Conservation (phyloP, 2,113 vertebrate species). For the Pongo pygmaeus region DNA sequence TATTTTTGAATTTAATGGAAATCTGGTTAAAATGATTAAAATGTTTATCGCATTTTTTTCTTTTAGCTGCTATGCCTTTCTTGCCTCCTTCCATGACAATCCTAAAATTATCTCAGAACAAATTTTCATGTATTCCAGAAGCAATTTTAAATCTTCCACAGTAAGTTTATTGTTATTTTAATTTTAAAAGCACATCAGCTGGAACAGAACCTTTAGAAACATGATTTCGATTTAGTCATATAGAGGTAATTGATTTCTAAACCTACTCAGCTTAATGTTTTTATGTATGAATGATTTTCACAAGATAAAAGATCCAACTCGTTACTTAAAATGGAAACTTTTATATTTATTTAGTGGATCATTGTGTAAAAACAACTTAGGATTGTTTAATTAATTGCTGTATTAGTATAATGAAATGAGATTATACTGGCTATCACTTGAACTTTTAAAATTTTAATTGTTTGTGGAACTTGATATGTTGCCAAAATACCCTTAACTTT, state of each 20-base stretch:
- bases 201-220: not conserved
- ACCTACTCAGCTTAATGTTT: not conserved
- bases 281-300: constrained; percentile 3
- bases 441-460: constrained; percentile 1
- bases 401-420: not conserved
- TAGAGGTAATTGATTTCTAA: constrained; percentile 12
- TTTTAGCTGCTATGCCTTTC: constrained; percentile 86
- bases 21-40: constrained; percentile 61
- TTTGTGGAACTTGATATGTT: not conserved
- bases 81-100: constrained; percentile 90
- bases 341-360: not conserved
- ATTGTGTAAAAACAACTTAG: not conserved
- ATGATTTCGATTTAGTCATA: not conserved
- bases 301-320: not conserved
- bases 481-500: not conserved
- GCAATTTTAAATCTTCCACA: constrained; percentile 89
- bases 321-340: not conserved
- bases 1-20: not conserved
- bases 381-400: not conserved
- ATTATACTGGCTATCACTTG: not conserved
- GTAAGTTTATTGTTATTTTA: constrained; percentile 86
- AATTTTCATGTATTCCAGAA: constrained; percentile 88
- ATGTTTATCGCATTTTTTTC: constrained; percentile 64
- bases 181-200: not conserved
- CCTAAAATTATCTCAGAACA: constrained; percentile 93